Base-by-base conservation (phyloP, 92 coral and sea anemone species). In the Nematostella vectensis region DNA sequence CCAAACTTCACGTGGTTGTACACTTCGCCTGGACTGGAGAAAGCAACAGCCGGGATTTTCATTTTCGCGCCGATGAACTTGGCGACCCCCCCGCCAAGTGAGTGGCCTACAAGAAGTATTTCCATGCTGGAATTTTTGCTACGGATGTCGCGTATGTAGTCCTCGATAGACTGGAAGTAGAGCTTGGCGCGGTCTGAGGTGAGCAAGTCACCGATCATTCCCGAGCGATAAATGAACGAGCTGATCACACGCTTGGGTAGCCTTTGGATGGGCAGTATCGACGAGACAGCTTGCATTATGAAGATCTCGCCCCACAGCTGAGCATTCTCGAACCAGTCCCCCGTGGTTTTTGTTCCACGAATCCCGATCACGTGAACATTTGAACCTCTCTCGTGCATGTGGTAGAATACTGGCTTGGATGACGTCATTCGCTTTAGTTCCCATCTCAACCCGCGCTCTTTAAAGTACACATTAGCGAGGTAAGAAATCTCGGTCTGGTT, bases 21-120 rank as follows among this genome's bases (percentile, higher is more conserved):
- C 13, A 62, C 59, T 20, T 65, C 82, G 3, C 88, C 88, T 1
- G 88, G 88, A 39, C 88, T 76, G 6, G 68, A 65, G 31, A 81
- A 81, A 21, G 88, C 40, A 6, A 71, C 61, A 1, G 80, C 72
- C 16, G 76, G 67, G 1, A 77, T 29, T 40, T 67, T 47, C 2
- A 37, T 65, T 30, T 80, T 65, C 61, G 72, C 76, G 48, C 89
- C 89, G 0, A 82, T 61, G 25, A 82, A 67, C 62, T 82, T 82
- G 11, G 89, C 89, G 33, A 82, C 36, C 9, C 89, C 89, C 0
- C 89, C 89, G 0, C 80, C 83, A 3, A 77, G 28, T 9, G 89
- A 82, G 50, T 82, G 89, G 0, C 89, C 89, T 10, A 61, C 77
- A 8, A 82, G 65, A 24, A 71, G 3, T 40, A 82, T 42, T 2